Conservation (phyloP, 2,113 vertebrate species). For the Lamprologus sp. region DNA sequence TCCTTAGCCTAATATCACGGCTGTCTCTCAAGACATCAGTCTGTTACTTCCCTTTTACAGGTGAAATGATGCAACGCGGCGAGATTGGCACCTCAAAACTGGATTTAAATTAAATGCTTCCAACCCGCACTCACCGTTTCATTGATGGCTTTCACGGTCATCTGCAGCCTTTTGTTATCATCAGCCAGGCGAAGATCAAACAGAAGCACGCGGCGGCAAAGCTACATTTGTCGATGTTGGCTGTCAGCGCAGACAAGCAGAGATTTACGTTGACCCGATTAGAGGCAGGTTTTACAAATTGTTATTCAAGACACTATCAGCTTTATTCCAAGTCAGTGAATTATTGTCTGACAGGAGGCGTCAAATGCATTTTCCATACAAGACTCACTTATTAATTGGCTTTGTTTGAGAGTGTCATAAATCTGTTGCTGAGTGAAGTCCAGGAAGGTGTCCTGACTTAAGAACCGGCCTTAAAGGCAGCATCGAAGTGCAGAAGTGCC, state of each 20-base stretch:
- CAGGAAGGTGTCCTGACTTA: background rate
- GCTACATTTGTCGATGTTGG: background rate
- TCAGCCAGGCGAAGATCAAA: slow-evolving; percentile 13
- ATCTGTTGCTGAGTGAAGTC: background rate
- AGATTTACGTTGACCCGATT: slow-evolving; percentile 30
- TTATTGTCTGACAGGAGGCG: slow-evolving; percentile 7
- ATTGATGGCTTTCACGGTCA: slow-evolving; percentile 2
- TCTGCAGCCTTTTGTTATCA: slow-evolving; percentile 3
- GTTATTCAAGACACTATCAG: slow-evolving; percentile 21
- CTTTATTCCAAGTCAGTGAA: slow-evolving; percentile 1
- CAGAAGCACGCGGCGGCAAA: background rate
- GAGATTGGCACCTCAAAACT: background rate
- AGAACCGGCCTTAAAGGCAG: background rate
- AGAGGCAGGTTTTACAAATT: background rate
- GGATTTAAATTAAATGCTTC: background rate
- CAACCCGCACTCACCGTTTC: background rate
- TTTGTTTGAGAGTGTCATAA: slow-evolving; percentile 1
- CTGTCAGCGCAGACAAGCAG: slow-evolving; percentile 15
- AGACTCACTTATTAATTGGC: background rate
- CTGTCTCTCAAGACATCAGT: background rate
- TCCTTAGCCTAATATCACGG: background rate
- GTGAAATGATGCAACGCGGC: background rate
- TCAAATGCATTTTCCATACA: background rate
- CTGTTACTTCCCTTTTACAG: background rate
- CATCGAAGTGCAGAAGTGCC: background rate